Percentiles rank a stretch among this genome's conserved stretches.
phyloP scores from a whole-genome alignment of 2,113 vertebrate species.

The Ameiurus melas region DNA sequence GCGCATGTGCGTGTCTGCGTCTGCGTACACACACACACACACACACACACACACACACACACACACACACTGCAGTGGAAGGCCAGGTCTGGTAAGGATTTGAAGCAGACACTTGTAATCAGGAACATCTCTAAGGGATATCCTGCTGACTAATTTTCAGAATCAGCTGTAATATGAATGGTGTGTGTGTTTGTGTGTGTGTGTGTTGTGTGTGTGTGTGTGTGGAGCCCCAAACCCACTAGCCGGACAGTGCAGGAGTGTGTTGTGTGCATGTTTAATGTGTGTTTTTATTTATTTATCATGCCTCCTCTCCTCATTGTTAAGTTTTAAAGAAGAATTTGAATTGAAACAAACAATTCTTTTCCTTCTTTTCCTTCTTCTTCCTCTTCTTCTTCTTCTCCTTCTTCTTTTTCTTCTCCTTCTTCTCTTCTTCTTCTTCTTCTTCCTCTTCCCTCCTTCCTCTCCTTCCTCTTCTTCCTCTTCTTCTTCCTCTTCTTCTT shows the following conservation, averaged over 20 bases:
- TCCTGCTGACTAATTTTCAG: slow-evolving; percentile 75
- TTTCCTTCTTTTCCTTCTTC: too few relatives aligned
- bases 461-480: too few relatives aligned
- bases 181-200: slow-evolving; percentile 60
- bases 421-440: too few relatives aligned
- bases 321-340: not conserved
- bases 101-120: slow-evolving; percentile 71
- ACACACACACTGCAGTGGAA: slow-evolving; percentile 55
- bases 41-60: slow-evolving; percentile 18
- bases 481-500: too few relatives aligned
- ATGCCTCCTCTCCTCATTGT: too few relatives aligned
- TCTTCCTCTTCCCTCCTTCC: too few relatives aligned
- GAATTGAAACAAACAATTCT: not conserved
- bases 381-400: too few relatives aligned
- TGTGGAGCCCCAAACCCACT: slow-evolving; percentile 3
- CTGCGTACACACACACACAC: not conserved
- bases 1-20: slow-evolving; percentile 19
- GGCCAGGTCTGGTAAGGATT: slow-evolving; percentile 70
- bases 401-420: too few relatives aligned
- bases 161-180: slow-evolving; percentile 76
- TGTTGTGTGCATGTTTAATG: not conserved
- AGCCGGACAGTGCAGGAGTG: not conserved
- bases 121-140: slow-evolving; percentile 73
- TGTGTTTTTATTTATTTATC: slow-evolving; percentile 20
- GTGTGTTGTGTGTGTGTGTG: slow-evolving; percentile 60